A percentile compares a stretch with the other conserved stretches of the same genome.
phyloP scores from a whole-genome alignment of 2,113 vertebrate genomes.

The Delphinus delphis region DNA sequence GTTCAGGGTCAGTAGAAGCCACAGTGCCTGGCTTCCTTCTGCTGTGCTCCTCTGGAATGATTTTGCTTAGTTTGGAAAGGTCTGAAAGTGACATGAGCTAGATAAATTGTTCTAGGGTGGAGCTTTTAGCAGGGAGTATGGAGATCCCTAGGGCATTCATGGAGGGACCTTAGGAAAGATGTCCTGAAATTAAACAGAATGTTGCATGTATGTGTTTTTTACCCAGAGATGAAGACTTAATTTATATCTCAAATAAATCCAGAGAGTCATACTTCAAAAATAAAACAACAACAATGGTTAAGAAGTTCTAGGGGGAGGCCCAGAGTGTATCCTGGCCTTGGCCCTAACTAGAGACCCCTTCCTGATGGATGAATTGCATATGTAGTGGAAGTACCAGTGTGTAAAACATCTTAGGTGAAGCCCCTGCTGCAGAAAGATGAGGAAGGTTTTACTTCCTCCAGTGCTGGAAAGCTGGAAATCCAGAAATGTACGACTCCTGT shows the following conservation, averaged over 20 bases:
- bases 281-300: background rate
- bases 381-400: background rate
- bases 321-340: background rate
- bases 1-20: conserved; percentile 60
- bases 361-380: background rate
- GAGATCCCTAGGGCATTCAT: background rate
- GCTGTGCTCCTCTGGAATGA: background rate
- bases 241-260: background rate
- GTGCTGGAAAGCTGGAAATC: background rate
- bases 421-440: background rate
- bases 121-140: background rate
- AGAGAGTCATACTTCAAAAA: background rate
- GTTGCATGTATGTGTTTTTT: background rate
- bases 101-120: background rate
- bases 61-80: conserved; percentile 56
- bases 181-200: background rate
- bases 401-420: background rate
- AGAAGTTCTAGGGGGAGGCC: background rate
- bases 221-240: background rate
- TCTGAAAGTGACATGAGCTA: background rate
- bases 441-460: background rate
- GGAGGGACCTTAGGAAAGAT: background rate
- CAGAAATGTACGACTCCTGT: background rate
- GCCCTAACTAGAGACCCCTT: background rate
- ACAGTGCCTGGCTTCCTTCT: conserved; percentile 42